phyloP scores from a whole-genome alignment of 2,888 invertebrate genomes.

The Epistrophella euchroma region DNA sequence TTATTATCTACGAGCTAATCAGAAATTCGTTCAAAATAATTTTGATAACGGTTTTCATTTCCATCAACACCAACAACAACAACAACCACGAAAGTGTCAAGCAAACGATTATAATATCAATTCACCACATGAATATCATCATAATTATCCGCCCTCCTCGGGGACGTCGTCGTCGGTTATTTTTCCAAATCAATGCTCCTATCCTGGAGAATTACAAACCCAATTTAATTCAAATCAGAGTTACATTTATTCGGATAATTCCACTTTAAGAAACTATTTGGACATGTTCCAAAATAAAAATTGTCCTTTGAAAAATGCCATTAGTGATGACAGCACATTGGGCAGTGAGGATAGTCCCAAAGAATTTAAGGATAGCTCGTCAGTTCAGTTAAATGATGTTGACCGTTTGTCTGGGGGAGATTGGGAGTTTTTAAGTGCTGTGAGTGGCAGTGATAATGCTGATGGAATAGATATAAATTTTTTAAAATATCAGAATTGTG shows the following conservation, averaged over 20 bases:
- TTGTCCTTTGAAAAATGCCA: constrained; percentile 31
- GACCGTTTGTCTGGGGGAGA: constrained; percentile 50
- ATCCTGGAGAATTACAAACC: constrained; percentile 40
- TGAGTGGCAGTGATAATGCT: constrained; percentile 8
- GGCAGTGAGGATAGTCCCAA: constrained; percentile 62
- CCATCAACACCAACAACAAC: constrained; percentile 16
- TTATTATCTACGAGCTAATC: constrained; percentile 64
- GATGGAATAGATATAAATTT: constrained; percentile 11
- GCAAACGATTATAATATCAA: constrained; percentile 31
- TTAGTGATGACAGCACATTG: constrained; percentile 66
- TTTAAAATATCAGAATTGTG: constrained; percentile 13
- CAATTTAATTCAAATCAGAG: constrained; percentile 55
- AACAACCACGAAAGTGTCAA: constrained; percentile 48
- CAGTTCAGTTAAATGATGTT: constrained; percentile 34
- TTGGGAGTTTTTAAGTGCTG: constrained; percentile 58
- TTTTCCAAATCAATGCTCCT: constrained; percentile 60
- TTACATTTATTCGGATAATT: constrained; percentile 45
- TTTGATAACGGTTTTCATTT: constrained; percentile 50
- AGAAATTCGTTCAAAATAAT: constrained; percentile 55
- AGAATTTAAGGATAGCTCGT: constrained; percentile 43
- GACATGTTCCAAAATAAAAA: constrained; percentile 66
- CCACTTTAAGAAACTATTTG: constrained; percentile 65
- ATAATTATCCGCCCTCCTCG: constrained; percentile 7
- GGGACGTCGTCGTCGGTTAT: not conserved
- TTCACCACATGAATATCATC: constrained; percentile 53